These are phyloP conservation scores for Dolichoris vasculosae DNA, from an alignment of 1,140 invertebrate species.

Conservation along the genomic window DNA sequence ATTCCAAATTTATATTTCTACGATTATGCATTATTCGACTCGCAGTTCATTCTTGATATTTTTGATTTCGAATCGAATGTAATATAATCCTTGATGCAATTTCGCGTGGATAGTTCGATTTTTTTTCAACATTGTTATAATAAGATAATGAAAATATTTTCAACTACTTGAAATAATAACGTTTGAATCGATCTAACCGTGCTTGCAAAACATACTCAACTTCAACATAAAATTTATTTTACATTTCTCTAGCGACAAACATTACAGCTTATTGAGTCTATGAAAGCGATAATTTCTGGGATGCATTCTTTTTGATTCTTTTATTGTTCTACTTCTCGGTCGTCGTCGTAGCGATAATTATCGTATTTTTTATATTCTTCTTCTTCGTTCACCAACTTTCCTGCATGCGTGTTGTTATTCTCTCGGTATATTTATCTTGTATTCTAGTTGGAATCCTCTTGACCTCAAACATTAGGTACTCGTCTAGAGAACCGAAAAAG, in stretches of 20 bases:
- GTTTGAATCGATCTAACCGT: neutral
- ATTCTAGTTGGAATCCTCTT: neutral
- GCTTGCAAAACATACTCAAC: neutral
- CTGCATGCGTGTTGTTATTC: neutral
- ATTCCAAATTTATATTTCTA: too few relatives aligned
- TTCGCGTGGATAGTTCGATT: too few relatives aligned
- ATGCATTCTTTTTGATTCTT: conserved; percentile 16
- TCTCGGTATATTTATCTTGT: neutral
- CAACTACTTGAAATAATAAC: too few relatives aligned
- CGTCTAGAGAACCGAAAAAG: neutral
- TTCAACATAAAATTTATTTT: neutral
- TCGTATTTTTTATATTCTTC: neutral
- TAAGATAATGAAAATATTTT: too few relatives aligned
- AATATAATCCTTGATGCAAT: too few relatives aligned
- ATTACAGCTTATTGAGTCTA: neutral
- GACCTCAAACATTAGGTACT: neutral
- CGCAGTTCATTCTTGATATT: too few relatives aligned
- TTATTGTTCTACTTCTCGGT: neutral
- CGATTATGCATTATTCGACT: too few relatives aligned
- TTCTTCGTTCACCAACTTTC: too few relatives aligned
- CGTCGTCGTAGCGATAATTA: neutral
- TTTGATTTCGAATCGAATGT: too few relatives aligned
- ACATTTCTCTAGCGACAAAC: neutral
- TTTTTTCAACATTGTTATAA: too few relatives aligned
- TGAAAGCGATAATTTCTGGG: neutral